Percentiles rank a stretch among this genome's conserved stretches.
phyloP scores from a whole-genome alignment of 2,113 vertebrate species.

The Seriola dumerili region DNA sequence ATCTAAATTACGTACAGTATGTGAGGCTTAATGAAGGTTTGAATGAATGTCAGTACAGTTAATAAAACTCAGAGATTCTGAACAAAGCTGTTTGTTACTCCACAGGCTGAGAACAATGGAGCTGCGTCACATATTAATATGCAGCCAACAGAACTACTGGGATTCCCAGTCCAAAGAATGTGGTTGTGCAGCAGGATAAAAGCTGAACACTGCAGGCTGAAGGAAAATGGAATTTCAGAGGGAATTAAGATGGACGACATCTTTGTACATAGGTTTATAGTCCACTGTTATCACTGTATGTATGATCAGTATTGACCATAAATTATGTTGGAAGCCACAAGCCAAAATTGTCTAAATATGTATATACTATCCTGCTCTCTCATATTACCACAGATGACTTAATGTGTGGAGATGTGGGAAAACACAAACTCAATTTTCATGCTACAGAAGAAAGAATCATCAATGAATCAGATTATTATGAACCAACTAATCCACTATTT shows the following conservation, averaged over 20 bases:
- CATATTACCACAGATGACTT: too few relatives aligned
- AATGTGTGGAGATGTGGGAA: too few relatives aligned
- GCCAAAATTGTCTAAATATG: too few relatives aligned
- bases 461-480: too few relatives aligned
- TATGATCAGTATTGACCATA: too few relatives aligned
- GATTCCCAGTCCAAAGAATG: slow-evolving; percentile 17
- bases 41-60: not conserved
- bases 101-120: slow-evolving; percentile 34
- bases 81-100: slow-evolving; percentile 5
- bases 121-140: slow-evolving; percentile 10
- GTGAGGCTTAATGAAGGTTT: slow-evolving; percentile 5
- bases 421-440: too few relatives aligned
- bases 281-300: not conserved
- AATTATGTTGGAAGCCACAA: too few relatives aligned
- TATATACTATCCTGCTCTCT: too few relatives aligned
- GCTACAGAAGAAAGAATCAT: too few relatives aligned
- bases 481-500: too few relatives aligned
- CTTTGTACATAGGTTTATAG: not conserved
- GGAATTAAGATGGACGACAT: not conserved
- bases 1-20: not conserved
- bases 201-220: not conserved
- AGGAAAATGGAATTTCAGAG: not conserved
- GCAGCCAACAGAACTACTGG: slow-evolving; percentile 14
- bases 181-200: slow-evolving; percentile 10
- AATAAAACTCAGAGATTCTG: slow-evolving; percentile 10